phyloP scores from a whole-genome alignment of 2,113 vertebrate genomes.

The Tenrec ecaudatus region DNA sequence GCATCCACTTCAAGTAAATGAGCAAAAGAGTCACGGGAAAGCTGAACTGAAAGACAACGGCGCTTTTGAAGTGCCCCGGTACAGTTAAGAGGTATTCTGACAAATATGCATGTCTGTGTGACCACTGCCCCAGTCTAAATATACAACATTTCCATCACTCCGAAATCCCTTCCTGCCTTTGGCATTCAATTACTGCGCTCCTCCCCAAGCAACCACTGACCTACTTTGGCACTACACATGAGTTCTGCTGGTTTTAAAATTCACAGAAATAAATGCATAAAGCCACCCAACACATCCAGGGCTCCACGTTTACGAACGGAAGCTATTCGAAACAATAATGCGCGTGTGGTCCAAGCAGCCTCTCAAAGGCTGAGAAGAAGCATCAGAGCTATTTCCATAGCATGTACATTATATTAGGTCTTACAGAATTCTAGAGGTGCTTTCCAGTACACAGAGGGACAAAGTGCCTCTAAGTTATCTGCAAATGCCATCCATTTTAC shows the following conservation, averaged over 20 bases:
- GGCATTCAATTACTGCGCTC: background rate
- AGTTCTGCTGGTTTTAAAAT: background rate
- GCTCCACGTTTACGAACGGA: background rate
- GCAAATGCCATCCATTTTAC: no score
- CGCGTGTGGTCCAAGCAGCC: background rate
- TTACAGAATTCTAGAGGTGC: background rate
- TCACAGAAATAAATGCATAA: background rate
- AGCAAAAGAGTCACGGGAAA: no score
- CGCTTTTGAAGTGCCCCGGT: no score
- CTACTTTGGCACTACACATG: background rate
- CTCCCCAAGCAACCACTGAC: background rate
- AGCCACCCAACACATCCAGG: no score
- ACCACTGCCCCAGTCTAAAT: background rate
- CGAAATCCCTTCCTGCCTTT: background rate
- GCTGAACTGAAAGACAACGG: no score
- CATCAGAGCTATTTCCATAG: background rate
- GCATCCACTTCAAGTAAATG: background rate
- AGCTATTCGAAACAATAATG: background rate
- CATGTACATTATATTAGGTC: background rate
- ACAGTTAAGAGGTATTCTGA: no score
- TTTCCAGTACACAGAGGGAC: background rate
- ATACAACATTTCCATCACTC: background rate
- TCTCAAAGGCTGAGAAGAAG: background rate
- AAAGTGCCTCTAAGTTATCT: no score
- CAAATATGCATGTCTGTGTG: background rate